Base-by-base conservation (phyloP, 1,140 invertebrate species). In the Drosophila subpulchrella region DNA sequence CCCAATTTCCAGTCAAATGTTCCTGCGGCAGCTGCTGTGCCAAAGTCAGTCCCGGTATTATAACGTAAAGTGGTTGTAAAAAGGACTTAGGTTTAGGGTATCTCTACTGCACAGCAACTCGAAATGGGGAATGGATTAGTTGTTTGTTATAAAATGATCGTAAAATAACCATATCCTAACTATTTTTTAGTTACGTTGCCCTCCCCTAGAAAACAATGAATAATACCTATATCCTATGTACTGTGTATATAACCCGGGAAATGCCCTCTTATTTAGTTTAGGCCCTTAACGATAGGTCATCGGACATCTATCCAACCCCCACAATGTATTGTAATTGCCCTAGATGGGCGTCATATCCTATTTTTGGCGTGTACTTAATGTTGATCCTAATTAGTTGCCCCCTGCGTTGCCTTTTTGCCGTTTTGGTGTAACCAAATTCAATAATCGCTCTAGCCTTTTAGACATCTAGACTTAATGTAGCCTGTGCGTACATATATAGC, bases 341-440 rank as follows among this genome's bases (percentile, higher is more conserved):
- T 20, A 7, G 6, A 39, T 30, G 34, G 55, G 20, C 32, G 5
- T 38, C 44, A 51, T 57, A 72, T 71, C 67, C 66, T 58, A 48
- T 47, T 36, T 71, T 48, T 48, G 38, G 65, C 71, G 41, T 36
- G 51, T 58, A 71, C 44, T 72, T 71, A 71, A 71, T 50, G 66
- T 41, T 32, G 50, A 54, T 58, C 66, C 67, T 71, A 71, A 72
- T 72, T 66, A 57, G 54, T 38, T 47, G 42, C 48, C 59, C 50
- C 39, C 32, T 53, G 59, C 34, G 46, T 36, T 30, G 50, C 51
- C 50, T 36, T 56, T 36, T 61, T 62, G 36, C 59, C 59, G 24
- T 47, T 62, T 54, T 68, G 81, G 60, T 81, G 74, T 78, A 81
- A 85, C 82, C 82, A 86, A 82, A 81, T 78, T 55, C 46, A 66